Conservation (phyloP, 1,140 invertebrate genomes). For the Scaptomyza montana region DNA sequence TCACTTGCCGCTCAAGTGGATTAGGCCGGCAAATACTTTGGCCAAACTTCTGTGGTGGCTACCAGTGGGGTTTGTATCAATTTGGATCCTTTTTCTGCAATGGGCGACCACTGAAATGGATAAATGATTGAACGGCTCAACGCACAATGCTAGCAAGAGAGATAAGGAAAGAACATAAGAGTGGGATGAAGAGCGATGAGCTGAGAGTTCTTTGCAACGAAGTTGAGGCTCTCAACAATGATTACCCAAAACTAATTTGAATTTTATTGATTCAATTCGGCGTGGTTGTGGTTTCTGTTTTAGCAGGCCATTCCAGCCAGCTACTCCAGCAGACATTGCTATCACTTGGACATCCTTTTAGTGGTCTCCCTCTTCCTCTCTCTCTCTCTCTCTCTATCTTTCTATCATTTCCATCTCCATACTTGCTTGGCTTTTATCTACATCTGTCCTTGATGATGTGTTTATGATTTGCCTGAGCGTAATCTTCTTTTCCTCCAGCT, state of each 20-base stretch:
- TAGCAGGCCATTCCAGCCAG: slow-evolving; percentile 21
- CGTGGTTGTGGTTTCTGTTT: slow-evolving; percentile 15
- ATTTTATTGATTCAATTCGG: slow-evolving; percentile 80
- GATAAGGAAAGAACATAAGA: neutral
- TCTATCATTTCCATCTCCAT: neutral
- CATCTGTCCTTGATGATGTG: slow-evolving; percentile 56
- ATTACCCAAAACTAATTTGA: slow-evolving; percentile 82
- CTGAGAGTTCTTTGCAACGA: neutral
- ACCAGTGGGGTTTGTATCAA: slow-evolving; percentile 16
- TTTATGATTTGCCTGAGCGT: slow-evolving; percentile 49
- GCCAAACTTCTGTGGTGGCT: slow-evolving; percentile 36
- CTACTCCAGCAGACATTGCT: slow-evolving; percentile 12
- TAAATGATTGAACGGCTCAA: slow-evolving; percentile 68
- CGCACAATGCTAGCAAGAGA: slow-evolving; percentile 20
- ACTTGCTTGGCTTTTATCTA: slow-evolving; percentile 35
- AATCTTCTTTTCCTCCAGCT: slow-evolving; percentile 24
- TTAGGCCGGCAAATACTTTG: slow-evolving; percentile 52
- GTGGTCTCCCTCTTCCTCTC: neutral
- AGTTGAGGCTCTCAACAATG: slow-evolving; percentile 41
- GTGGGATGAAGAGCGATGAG: neutral
- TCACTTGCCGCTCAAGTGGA: slow-evolving; percentile 56
- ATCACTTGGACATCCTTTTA: slow-evolving; percentile 3
- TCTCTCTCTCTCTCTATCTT: too few relatives aligned
- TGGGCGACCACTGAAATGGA: slow-evolving; percentile 61
- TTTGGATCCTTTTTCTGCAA: slow-evolving; percentile 63